Conservation (phyloP, 2,888 invertebrate species). For the Digitonthophagus gazella region DNA sequence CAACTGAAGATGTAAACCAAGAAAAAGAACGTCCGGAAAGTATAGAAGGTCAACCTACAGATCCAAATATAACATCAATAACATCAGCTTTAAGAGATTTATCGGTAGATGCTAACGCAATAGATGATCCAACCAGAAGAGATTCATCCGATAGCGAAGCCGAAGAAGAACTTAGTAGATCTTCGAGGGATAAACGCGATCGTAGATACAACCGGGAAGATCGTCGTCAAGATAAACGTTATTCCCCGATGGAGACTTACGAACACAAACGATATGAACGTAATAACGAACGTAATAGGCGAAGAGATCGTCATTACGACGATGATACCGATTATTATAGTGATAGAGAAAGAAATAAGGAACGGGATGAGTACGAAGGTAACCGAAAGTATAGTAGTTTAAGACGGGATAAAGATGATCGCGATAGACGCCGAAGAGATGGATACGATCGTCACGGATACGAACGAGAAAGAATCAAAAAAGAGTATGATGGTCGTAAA, state of each 20-base stretch:
- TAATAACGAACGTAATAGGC: too few species aligned
- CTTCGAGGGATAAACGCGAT: conserved; percentile 30
- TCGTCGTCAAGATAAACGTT: conserved; percentile 27
- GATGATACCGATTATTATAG: not conserved
- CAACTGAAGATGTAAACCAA: conserved; percentile 11
- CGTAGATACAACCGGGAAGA: conserved; percentile 28
- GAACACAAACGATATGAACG: not conserved
- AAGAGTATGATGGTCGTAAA: conserved; percentile 37
- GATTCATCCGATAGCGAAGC: conserved; percentile 46
- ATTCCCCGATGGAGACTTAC: conserved; percentile 17
- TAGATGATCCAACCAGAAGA: conserved; percentile 35
- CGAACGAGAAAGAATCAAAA: conserved; percentile 41
- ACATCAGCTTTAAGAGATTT: conserved; percentile 45
- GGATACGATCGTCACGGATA: conserved; percentile 30
- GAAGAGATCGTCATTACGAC: conserved; percentile 1
- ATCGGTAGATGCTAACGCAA: conserved; percentile 40
- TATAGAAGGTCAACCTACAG: conserved; percentile 42
- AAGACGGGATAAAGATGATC: not conserved
- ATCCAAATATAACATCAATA: conserved; percentile 38
- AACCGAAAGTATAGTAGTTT: not conserved
- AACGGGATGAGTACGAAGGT: not conserved
- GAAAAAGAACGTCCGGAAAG: conserved; percentile 37
- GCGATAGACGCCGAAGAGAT: conserved; percentile 6
- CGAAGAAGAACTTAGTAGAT: conserved; percentile 35
- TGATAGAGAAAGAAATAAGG: not conserved